phyloP scores from a whole-genome alignment of 2,797 vertebrate species.

The Paguma larvata region DNA sequence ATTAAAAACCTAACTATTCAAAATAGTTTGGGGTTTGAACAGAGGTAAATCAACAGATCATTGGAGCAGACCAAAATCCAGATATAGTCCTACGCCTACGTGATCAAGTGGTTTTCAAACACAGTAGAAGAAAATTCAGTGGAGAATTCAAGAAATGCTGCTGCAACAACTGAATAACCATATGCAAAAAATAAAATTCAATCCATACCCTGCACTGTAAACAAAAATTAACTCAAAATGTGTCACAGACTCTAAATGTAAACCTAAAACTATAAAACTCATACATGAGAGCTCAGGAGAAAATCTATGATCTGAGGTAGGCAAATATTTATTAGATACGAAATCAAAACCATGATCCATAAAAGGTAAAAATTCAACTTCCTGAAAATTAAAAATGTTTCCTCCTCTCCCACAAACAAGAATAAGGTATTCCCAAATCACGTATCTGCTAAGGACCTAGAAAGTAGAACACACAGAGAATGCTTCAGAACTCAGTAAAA shows the following conservation, averaged over 20 bases:
- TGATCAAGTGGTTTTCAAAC: too few relatives aligned
- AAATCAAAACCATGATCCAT: not conserved
- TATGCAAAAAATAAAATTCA: not conserved
- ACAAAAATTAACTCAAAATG: constrained; percentile 32
- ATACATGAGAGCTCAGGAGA: not conserved
- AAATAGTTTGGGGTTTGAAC: not conserved
- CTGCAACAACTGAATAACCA: too few relatives aligned
- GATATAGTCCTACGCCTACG: too few relatives aligned
- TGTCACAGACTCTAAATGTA: not conserved
- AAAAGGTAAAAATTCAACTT: not conserved
- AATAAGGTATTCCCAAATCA: not conserved
- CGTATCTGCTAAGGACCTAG: not conserved
- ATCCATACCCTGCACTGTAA: not conserved
- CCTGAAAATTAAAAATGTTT: constrained; percentile 17
- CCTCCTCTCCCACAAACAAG: not conserved
- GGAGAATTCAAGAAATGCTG: too few relatives aligned
- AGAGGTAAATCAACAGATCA: not conserved
- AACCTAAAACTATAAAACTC: not conserved
- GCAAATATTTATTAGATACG: not conserved
- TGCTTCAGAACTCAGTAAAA: not conserved
- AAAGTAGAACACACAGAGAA: not conserved
- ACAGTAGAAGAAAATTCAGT: too few relatives aligned
- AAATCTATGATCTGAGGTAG: not conserved
- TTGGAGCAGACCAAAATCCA: too few relatives aligned
- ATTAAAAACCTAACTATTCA: not conserved